A percentile compares a stretch with the other conserved stretches of the same genome.
phyloP scores from a whole-genome alignment of 1,140 invertebrate species.

The Bradynema listronoti region DNA sequence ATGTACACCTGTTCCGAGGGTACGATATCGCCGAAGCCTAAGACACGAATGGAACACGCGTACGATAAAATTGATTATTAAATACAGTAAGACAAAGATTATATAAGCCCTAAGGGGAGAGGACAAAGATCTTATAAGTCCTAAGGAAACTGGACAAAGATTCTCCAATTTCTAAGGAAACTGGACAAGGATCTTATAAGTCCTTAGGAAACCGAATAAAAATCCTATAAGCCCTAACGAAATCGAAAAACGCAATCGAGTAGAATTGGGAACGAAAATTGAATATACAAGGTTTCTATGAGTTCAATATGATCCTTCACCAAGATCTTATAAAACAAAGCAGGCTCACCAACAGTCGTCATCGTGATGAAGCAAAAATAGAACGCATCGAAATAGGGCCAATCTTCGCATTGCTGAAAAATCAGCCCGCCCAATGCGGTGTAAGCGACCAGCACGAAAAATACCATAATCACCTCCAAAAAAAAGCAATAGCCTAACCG shows the following conservation, averaged over 20 bases:
- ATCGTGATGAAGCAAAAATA: constrained; percentile 58
- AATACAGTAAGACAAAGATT: no score
- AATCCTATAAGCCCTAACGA: background rate
- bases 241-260: background rate
- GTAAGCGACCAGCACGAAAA: constrained; percentile 50
- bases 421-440: constrained; percentile 53
- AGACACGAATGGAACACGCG: no score
- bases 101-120: no score
- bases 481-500: no score
- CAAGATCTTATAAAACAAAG: no score
- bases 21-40: constrained; percentile 56
- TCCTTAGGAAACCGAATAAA: no score
- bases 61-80: no score
- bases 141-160: no score
- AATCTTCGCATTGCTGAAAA: constrained; percentile 54
- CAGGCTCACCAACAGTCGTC: constrained; percentile 52
- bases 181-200: no score
- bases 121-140: no score
- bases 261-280: background rate
- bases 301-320: constrained; percentile 14
- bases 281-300: background rate
- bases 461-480: constrained; percentile 56
- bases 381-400: constrained; percentile 57
- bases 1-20: constrained; percentile 56
- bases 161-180: no score